Conservation (phyloP, 2,113 vertebrate genomes). For the Takifugu bimaculatus region DNA sequence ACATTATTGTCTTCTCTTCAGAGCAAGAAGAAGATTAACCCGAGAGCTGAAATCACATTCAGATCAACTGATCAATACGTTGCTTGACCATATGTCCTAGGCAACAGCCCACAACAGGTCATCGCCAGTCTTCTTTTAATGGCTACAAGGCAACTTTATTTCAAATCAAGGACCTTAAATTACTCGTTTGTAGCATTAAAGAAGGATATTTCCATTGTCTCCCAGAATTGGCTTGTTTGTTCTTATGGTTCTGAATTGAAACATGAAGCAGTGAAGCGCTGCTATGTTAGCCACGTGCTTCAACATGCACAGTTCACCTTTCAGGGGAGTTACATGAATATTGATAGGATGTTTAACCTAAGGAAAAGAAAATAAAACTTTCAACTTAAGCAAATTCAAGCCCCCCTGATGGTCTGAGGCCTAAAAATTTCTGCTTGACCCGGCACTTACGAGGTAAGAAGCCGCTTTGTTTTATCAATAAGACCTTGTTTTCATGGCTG, state of each 20-base stretch:
- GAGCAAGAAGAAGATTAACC: slow-evolving; percentile 9
- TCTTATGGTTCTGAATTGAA: slow-evolving; percentile 47
- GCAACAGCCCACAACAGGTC: not conserved
- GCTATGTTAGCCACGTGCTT: slow-evolving; percentile 46
- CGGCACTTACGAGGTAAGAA: slow-evolving; percentile 63
- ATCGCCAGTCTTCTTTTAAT: not conserved
- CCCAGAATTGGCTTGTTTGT: slow-evolving; percentile 28
- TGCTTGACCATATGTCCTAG: slow-evolving; percentile 5
- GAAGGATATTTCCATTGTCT: slow-evolving; percentile 11
- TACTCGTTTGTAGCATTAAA: too few relatives aligned
- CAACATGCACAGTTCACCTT: slow-evolving; percentile 64
- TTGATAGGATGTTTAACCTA: slow-evolving; percentile 61
- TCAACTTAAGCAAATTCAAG: slow-evolving; percentile 27
- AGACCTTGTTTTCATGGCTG: slow-evolving; percentile 95
- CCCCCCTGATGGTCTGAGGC: slow-evolving; percentile 43
- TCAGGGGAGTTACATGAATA: slow-evolving; percentile 51
- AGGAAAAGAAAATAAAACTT: slow-evolving; percentile 44
- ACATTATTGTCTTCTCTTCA: slow-evolving; percentile 9
- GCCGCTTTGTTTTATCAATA: slow-evolving; percentile 84
- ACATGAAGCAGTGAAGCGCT: slow-evolving; percentile 38
- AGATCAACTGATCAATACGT: slow-evolving; percentile 26
- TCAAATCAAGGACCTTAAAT: too few relatives aligned
- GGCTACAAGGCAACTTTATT: not conserved
- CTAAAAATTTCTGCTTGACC: slow-evolving; percentile 67
- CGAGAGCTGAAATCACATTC: slow-evolving; percentile 25